Base-by-base conservation (phyloP, 2,888 invertebrate species). In the Lissonota sp. region DNA sequence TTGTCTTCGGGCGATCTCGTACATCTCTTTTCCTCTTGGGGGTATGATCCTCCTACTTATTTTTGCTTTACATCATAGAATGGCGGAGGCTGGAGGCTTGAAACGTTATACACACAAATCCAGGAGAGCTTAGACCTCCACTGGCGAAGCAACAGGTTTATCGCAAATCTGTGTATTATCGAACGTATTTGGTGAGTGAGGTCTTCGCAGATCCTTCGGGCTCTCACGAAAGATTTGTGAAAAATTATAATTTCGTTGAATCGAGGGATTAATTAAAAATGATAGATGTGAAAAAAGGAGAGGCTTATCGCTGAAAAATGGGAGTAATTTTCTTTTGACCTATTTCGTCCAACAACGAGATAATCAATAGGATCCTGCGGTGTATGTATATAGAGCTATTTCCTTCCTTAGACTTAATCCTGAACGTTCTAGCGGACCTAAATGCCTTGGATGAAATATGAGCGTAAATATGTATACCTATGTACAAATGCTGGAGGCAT, bases 121-220 rank as follows among this genome's bases (percentile, higher is more conserved):
- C 42, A 16, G 2, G n/a, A n/a, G 4, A 14, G 60, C 12, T 40
- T n/a, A 7, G 14, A 6, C 26, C 6, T 26, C 12, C 39, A 14
- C 5, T 55, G 63, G 49, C n/a, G 39, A 39, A 58, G 79, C 74
- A 79, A 79, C 74, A 75, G 66, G 75, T 75, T 71, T 16, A 66
- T 71, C 14, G 46, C 75, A 60, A 60, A 26, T 57, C 16, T 55
- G 55, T 10, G 16, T 12, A 37, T 10, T 16, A 37, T 46, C 62
- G 46, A 67, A 55, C 39, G 26, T 26, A 40, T 42, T 49, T 57
- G 60, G 55, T 40, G 49, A n/a, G n/a, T n/a, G n/a, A n/a, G 1
- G 14, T 44, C 51, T 55, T 5, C 6, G 51, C 12, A 63, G 10
- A 58, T 26, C 6, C 14, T 14, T 8, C 6, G 8, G 40, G 39